Evolutionary conservation across 2,797 vertebrate genomes (phyloP).

Genomic region (Columba guinea): DNA sequence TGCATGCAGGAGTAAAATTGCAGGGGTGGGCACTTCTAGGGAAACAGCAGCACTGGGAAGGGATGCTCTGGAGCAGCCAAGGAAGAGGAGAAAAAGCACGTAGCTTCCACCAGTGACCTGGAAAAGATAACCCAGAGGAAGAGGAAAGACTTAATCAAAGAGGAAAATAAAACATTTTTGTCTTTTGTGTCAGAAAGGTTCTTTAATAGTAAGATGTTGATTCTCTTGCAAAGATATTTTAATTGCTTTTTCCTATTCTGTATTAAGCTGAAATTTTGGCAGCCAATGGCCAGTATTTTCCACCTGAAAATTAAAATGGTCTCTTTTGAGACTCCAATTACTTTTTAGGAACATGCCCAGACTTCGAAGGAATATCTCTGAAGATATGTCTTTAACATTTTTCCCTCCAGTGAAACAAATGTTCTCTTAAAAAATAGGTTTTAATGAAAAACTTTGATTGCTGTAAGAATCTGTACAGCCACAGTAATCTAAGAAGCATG

Average conservation of each 20-base stretch:
- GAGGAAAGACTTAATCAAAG: neutral
- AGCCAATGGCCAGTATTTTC: neutral
- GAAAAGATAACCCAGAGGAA: neutral
- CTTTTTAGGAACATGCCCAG: neutral
- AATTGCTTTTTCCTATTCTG: neutral
- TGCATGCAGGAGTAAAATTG: too few relatives aligned
- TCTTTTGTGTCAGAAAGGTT: neutral
- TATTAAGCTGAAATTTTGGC: neutral
- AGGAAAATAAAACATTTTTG: neutral
- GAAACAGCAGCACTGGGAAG: neutral
- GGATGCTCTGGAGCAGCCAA: neutral
- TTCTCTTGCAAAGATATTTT: neutral
- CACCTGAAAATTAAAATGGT: neutral
- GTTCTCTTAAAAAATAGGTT: neutral
- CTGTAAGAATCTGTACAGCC: neutral
- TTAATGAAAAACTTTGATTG: neutral
- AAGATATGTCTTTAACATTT: neutral
- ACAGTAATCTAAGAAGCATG: neutral
- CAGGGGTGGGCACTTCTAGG: neutral
- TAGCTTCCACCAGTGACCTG: neutral
- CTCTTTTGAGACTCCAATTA: neutral
- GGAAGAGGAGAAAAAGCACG: neutral
- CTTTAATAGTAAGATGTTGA: neutral
- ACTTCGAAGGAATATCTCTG: neutral
- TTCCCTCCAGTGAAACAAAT: neutral